These are phyloP conservation scores for Orthonychiurus folsomi DNA, from an alignment of 2,888 invertebrate species.

Conservation along the genomic window DNA sequence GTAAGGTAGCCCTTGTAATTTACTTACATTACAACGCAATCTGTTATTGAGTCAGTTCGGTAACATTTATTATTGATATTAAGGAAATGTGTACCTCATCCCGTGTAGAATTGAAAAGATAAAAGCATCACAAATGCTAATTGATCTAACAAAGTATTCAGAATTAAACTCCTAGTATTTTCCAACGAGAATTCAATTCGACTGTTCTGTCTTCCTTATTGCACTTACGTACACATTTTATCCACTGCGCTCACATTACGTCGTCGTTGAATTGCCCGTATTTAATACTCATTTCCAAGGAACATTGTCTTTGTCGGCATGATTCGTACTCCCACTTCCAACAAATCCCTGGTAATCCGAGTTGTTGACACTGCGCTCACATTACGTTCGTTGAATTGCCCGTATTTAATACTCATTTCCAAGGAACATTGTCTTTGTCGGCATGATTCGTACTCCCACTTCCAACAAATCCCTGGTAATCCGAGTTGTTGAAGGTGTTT, in stretches of 20 bases:
- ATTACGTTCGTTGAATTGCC: no score
- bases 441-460: background rate
- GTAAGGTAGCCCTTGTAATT: background rate
- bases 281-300: no score
- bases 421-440: background rate
- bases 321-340: background rate
- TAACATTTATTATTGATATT: background rate
- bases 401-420: no score
- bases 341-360: background rate
- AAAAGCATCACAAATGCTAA: background rate
- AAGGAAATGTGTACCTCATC: background rate
- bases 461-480: background rate
- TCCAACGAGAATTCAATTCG: background rate
- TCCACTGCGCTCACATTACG: background rate
- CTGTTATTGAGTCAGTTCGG: background rate
- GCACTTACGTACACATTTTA: background rate
- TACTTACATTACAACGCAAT: background rate
- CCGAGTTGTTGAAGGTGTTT: background rate
- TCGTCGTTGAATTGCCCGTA: no score
- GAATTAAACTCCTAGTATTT: background rate
- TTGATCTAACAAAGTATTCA: no score
- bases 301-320: background rate
- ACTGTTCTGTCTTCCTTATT: background rate
- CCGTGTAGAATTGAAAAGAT: background rate
- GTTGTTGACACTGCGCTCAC: no score